phyloP scores from a whole-genome alignment of 1,140 invertebrate species.

The Cydia strobilella region DNA sequence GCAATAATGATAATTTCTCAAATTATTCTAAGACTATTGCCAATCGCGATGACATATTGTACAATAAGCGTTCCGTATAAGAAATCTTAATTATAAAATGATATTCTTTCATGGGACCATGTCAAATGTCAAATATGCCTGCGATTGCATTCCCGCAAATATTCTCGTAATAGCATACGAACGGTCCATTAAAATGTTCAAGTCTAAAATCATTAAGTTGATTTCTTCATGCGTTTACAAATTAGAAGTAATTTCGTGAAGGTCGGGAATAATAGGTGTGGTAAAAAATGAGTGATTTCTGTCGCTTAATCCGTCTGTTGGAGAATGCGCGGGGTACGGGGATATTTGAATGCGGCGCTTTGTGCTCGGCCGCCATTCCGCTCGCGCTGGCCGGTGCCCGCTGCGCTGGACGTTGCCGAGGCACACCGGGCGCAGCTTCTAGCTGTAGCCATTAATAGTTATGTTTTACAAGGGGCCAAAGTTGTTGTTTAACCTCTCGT shows the following conservation, averaged over 20 bases:
- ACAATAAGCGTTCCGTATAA: background rate
- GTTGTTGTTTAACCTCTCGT: no score
- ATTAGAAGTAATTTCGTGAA: slow-evolving; percentile 31
- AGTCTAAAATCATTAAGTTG: slow-evolving; percentile 30
- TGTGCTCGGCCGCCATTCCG: slow-evolving; percentile 28
- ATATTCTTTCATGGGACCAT: background rate
- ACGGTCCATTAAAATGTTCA: slow-evolving; percentile 5
- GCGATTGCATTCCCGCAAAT: slow-evolving; percentile 9
- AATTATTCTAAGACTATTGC: no score
- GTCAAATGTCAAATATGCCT: background rate
- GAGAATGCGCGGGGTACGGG: slow-evolving; percentile 27
- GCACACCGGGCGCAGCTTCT: slow-evolving; percentile 4
- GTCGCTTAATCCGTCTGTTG: slow-evolving; percentile 47
- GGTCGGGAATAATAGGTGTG: slow-evolving; percentile 36
- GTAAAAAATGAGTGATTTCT: slow-evolving; percentile 49
- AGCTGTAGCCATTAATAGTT: background rate
- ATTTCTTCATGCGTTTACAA: slow-evolving; percentile 30
- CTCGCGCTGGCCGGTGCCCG: slow-evolving; percentile 10
- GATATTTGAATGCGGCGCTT: slow-evolving; percentile 31
- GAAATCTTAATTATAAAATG: background rate
- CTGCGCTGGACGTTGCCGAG: background rate
- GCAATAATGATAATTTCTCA: no score
- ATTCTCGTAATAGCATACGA: slow-evolving; percentile 11
- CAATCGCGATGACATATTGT: no score
- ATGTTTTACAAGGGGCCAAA: no score